A percentile compares a stretch with the other conserved stretches of the same genome.
Conservation (phyloP, 2,888 invertebrate species). For the Tetramorium bicarinatum region DNA sequence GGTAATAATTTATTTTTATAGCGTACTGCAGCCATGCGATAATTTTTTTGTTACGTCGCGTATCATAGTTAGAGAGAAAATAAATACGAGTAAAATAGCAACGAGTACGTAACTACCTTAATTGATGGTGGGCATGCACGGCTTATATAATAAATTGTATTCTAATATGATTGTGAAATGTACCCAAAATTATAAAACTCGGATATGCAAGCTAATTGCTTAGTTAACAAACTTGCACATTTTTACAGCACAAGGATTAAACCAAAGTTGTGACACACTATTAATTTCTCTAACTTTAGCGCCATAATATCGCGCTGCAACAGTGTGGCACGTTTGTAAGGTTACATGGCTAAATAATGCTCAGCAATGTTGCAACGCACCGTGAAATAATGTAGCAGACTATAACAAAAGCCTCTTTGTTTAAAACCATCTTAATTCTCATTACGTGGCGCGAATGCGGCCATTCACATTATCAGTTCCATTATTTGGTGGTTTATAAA, state of each 20-base stretch:
- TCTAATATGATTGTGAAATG: constrained; percentile 34
- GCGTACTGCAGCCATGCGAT: not conserved
- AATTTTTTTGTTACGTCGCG: constrained; percentile 5
- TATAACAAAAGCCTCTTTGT: constrained; percentile 36
- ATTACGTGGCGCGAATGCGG: not conserved
- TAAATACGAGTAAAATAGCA: not conserved
- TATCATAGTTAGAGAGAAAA: not conserved
- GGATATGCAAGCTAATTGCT: constrained; percentile 32
- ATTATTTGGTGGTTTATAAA: constrained; percentile 13
- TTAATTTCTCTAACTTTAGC: constrained; percentile 41
- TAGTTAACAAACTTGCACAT: constrained; percentile 37
- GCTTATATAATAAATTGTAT: constrained; percentile 25
- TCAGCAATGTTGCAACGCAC: constrained; percentile 11
- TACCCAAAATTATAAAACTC: constrained; percentile 42
- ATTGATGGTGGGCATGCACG: constrained; percentile 1
- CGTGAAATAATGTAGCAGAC: constrained; percentile 29
- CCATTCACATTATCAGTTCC: not conserved
- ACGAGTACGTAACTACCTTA: not conserved
- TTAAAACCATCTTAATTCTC: constrained; percentile 40
- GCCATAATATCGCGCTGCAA: constrained; percentile 27
- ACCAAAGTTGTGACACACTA: constrained; percentile 41
- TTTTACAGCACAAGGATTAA: constrained; percentile 19
- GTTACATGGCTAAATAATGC: constrained; percentile 46
- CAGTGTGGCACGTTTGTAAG: constrained; percentile 32
- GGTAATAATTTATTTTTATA: constrained; percentile 39